phyloP scores from a whole-genome alignment of 2,797 vertebrate genomes.

The Pelobates cultripes region DNA sequence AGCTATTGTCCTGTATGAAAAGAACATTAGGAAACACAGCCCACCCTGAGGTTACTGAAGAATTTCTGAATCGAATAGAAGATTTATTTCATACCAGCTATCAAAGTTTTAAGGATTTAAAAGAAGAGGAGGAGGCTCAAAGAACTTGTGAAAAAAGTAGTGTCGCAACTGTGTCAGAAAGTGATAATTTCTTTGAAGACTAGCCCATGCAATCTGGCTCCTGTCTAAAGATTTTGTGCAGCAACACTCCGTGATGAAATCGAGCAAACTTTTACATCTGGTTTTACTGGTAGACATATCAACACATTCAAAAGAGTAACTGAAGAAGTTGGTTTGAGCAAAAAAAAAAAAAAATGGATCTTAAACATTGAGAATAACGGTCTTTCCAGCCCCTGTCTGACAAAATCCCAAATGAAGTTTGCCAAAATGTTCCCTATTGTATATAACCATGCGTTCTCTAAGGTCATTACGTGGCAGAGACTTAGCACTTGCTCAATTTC shows the following conservation, averaged over 20 bases:
- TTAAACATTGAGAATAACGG: no score
- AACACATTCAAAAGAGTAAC: no score
- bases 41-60: slow-evolving; percentile 79
- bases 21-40: slow-evolving; percentile 82
- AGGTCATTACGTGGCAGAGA: no score
- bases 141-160: not conserved
- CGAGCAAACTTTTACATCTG: no score
- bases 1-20: slow-evolving; percentile 92
- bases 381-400: no score
- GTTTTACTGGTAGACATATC: no score
- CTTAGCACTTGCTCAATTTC: no score
- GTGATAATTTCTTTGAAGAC: not conserved
- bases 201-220: not conserved
- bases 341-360: no score
- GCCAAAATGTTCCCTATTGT: no score
- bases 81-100: slow-evolving; percentile 84
- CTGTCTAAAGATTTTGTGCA: not conserved
- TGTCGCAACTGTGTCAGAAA: not conserved
- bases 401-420: no score
- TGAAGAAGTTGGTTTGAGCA: no score
- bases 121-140: not conserved
- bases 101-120: slow-evolving; percentile 64
- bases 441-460: no score
- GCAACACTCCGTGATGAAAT: not conserved
- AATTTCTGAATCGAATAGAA: slow-evolving; percentile 88